Evolutionary conservation across 2,888 invertebrate species (phyloP).

Genomic region (Heliothis peltigera): DNA sequence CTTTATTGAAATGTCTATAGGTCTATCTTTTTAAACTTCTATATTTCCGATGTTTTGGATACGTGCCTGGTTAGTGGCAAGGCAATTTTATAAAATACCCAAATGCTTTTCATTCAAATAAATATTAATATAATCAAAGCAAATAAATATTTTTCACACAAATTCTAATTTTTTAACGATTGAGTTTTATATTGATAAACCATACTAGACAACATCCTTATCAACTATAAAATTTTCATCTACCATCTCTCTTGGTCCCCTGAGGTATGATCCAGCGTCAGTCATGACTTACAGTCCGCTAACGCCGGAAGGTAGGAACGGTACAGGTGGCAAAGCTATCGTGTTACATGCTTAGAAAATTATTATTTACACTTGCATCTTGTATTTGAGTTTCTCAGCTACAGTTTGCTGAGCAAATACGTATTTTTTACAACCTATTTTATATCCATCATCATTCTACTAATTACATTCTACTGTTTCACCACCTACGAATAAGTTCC

Average conservation of each 20-base stretch:
- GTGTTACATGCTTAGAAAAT: slow-evolving; percentile 46
- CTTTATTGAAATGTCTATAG: too few relatives aligned
- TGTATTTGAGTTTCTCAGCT: slow-evolving; percentile 29
- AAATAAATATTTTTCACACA: too few relatives aligned
- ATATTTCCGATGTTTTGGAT: not conserved
- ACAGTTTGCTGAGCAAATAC: not conserved
- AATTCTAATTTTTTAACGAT: too few relatives aligned
- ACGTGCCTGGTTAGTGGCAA: not conserved
- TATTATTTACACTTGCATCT: slow-evolving; percentile 31
- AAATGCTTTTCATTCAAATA: too few relatives aligned
- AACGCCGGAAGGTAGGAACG: slow-evolving; percentile 46
- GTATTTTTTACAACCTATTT: too few relatives aligned
- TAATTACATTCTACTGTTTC: too few relatives aligned
- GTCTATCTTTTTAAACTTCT: not conserved
- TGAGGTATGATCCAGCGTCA: slow-evolving; percentile 49
- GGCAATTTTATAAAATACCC: too few relatives aligned
- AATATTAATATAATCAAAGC: too few relatives aligned
- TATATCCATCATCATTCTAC: too few relatives aligned
- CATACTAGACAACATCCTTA: slow-evolving; percentile 3
- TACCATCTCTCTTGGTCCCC: slow-evolving; percentile 36
- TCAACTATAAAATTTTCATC: slow-evolving; percentile 22
- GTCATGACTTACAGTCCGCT: slow-evolving; percentile 48
- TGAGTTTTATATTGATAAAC: slow-evolving; percentile 3
- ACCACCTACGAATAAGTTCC: too few relatives aligned
- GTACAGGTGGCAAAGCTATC: slow-evolving; percentile 58